Evolutionary conservation across 2,113 vertebrate species (phyloP).

Genomic region (Otocyon megalotis): DNA sequence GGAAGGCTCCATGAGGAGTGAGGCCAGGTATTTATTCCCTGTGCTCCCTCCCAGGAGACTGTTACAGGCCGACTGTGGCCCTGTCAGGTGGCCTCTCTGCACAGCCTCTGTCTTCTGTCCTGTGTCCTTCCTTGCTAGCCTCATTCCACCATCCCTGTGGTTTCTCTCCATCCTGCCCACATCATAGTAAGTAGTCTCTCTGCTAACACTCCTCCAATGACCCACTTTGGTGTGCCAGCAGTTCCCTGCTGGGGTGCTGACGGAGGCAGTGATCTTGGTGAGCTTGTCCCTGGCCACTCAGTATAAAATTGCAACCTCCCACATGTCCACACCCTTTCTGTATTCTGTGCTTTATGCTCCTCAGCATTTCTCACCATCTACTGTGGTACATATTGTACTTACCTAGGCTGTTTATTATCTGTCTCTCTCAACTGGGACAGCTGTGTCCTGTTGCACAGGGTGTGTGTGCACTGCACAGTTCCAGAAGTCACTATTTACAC

Average conservation of each 20-base stretch:
- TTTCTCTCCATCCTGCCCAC: background rate
- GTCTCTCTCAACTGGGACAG: background rate
- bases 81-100: background rate
- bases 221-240: background rate
- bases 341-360: background rate
- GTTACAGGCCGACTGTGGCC: too few species aligned
- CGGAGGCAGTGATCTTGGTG: rapidly evolving
- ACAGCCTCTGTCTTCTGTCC: background rate
- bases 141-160: background rate
- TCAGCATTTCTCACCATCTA: background rate
- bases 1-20: background rate
- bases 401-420: background rate
- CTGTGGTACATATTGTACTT: background rate
- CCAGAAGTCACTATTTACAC: background rate
- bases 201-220: background rate
- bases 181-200: background rate
- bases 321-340: background rate
- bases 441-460: background rate
- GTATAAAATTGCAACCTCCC: background rate
- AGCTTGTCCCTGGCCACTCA: background rate
- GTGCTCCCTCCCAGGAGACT: background rate
- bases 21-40: background rate
- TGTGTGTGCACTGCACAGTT: background rate
- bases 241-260: background rate
- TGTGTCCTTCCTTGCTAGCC: background rate